Base-by-base conservation (phyloP, 2,888 invertebrate species). In the Asteroscopus sphinx region DNA sequence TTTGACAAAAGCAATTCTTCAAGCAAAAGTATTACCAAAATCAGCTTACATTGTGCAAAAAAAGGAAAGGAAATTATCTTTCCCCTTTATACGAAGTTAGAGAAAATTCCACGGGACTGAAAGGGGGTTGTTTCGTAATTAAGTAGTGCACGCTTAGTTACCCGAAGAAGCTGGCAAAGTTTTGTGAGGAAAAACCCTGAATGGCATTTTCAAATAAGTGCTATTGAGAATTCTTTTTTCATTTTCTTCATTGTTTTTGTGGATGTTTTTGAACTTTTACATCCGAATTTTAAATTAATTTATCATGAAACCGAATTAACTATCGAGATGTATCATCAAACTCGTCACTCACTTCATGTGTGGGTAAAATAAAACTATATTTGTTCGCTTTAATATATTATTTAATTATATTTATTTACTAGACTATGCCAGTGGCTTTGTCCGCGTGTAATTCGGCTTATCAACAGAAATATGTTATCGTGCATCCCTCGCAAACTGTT, bases 91-190 rank as follows among this genome's bases (percentile, higher is more conserved):
- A 54, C 13, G 37, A 54, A 61, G 52, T 68, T 65, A 53, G 67
- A 60, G 55, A 61, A 68, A 71, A 77, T 76, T 54, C 16, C 41
- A 65, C 48, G 41, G 35, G 25, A 28, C 53, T 61, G 53, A 55
- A 59, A 59, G 55, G 71, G 63, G 80, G 78, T 77, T 59, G 85
- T 76, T 83, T 74, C 82, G 87, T 90, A 89, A 90, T 90, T 88
- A 90, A 89, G 90, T 89, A 90, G 89, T 86, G 81, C 71, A 85
- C 84, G 88, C 85, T 88, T 90, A 90, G 89, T 89, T 88, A 86
- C 82, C 66, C 77, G 73, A 77, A 79, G 81, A 77, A 69, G 71
- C 73, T 72, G 70, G 70, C 65, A 75, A 76, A 81, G 59, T 68
- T 81, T 81, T 69, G 79, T 60, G 79, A 76, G 28, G 64, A 56